These are phyloP conservation scores for Phoebastria nigripes DNA, from an alignment of 2,797 vertebrate species.

Conservation along the genomic window DNA sequence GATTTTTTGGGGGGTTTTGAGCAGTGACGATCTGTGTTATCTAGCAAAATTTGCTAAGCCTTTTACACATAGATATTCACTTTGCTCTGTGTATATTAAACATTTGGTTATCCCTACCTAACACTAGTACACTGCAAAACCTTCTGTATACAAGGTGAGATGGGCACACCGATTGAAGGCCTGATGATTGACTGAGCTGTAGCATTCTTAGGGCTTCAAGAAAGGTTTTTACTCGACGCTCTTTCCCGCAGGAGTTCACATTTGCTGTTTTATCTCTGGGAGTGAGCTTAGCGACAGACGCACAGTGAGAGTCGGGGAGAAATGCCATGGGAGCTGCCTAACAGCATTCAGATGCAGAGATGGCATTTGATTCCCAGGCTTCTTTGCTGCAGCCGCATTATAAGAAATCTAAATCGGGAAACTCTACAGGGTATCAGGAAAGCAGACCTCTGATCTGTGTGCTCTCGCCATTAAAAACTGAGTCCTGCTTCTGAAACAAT, in stretches of 20 bases:
- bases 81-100: neutral
- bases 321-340: slow-evolving; percentile 73
- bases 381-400: slow-evolving; percentile 11
- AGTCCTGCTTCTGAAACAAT: slow-evolving; percentile 32
- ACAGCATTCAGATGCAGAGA: slow-evolving; percentile 67
- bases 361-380: slow-evolving; percentile 71
- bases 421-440: neutral
- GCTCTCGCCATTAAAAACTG: neutral
- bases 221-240: slow-evolving; percentile 46
- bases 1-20: neutral
- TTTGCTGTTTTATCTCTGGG: slow-evolving; percentile 74
- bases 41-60: neutral
- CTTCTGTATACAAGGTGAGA: neutral
- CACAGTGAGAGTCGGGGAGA: slow-evolving; percentile 59
- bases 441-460: neutral
- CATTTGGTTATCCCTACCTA: neutral
- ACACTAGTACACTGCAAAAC: neutral
- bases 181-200: slow-evolving; percentile 30
- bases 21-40: neutral
- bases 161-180: slow-evolving; percentile 6
- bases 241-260: slow-evolving; percentile 63
- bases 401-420: slow-evolving; percentile 60
- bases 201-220: slow-evolving; percentile 42
- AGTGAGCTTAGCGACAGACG: slow-evolving; percentile 69
- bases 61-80: neutral